Evolutionary conservation across 2,888 invertebrate species (phyloP).

Genomic region (Drosophila borealis): DNA sequence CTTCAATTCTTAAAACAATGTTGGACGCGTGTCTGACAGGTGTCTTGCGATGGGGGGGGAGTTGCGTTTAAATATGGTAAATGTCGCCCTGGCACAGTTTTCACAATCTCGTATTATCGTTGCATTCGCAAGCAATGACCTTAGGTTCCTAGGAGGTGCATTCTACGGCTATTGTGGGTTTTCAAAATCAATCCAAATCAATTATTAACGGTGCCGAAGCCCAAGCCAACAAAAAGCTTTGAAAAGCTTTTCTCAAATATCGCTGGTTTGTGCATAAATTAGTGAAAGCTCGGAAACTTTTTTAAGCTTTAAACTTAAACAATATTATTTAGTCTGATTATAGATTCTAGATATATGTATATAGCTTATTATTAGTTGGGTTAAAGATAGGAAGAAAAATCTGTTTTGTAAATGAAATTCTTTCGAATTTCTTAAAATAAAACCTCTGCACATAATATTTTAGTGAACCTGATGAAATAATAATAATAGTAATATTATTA

Average conservation of each 20-base stretch:
- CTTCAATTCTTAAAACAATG: neutral
- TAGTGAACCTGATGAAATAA: no score
- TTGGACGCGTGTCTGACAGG: neutral
- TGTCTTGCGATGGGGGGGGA: no score
- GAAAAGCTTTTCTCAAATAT: slow-evolving; percentile 36
- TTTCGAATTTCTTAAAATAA: no score
- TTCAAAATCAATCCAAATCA: slow-evolving; percentile 43
- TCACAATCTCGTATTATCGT: slow-evolving; percentile 9
- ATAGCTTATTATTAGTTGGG: no score
- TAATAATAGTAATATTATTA: no score
- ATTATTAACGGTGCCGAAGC: slow-evolving; percentile 15
- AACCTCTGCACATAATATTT: no score
- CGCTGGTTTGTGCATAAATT: slow-evolving; percentile 26
- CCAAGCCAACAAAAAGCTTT: neutral
- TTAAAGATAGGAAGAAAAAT: no score
- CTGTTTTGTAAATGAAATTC: no score
- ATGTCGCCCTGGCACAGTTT: slow-evolving; percentile 37
- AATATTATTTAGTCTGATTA: neutral
- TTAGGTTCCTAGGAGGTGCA: neutral
- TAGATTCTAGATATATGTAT: neutral
- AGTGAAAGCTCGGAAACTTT: slow-evolving; percentile 15
- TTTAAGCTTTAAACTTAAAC: neutral
- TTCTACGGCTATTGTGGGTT: slow-evolving; percentile 3
- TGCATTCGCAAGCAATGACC: slow-evolving; percentile 21
- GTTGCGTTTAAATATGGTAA: neutral